Percentiles rank a stretch among this genome's conserved stretches.
Evolutionary conservation across 2,113 vertebrate genomes (phyloP).

Genomic region (Poecilia latipinna): DNA sequence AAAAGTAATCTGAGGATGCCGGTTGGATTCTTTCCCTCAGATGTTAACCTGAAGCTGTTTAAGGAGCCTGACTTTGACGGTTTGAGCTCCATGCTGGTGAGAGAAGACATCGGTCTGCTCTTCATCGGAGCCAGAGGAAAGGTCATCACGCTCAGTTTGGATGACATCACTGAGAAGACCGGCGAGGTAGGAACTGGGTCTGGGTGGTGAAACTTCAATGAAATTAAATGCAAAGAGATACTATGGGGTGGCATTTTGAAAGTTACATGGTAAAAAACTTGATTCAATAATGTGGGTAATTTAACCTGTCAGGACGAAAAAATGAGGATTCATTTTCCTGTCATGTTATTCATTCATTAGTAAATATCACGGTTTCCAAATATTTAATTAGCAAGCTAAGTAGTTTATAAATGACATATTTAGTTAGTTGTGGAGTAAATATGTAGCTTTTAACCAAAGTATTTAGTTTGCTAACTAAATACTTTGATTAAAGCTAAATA

Average conservation of each 20-base stretch:
- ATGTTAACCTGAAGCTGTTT: constrained; percentile 29
- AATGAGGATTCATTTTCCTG: no score
- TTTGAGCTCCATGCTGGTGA: constrained; percentile 38
- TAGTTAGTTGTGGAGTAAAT: no score
- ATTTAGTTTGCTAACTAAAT: no score
- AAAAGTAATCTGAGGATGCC: neutral
- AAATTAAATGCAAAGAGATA: no score
- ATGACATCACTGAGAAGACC: constrained; percentile 28
- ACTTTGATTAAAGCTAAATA: no score
- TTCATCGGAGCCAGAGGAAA: constrained; percentile 29
- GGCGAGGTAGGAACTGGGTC: neutral
- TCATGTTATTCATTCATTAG: no score
- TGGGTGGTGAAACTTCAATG: neutral
- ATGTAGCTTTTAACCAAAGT: no score
- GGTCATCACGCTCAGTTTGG: constrained; percentile 28
- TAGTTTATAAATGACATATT: no score
- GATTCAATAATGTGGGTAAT: neutral
- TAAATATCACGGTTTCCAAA: no score
- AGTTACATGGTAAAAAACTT: neutral
- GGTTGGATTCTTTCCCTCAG: neutral
- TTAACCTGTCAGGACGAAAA: constrained; percentile 7
- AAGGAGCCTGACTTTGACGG: constrained; percentile 13
- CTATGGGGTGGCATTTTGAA: neutral
- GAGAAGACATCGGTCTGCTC: constrained; percentile 31
- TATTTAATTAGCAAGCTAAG: no score